These are phyloP conservation scores for Osmoderma eremita DNA, from an alignment of 2,888 invertebrate species.

Conservation along the genomic window DNA sequence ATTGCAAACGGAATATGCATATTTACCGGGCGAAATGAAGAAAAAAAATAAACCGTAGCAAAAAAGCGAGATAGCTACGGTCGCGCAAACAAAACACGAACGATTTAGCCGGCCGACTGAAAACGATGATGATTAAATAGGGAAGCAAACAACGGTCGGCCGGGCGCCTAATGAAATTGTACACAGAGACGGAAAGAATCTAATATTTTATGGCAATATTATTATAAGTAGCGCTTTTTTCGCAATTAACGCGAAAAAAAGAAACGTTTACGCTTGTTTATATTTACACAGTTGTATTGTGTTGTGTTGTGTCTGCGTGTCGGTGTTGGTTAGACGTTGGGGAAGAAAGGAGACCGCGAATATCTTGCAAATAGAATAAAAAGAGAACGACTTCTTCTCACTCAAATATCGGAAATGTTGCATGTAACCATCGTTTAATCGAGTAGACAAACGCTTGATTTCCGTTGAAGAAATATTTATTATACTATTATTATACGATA, in stretches of 20 bases:
- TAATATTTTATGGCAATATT: conserved; percentile 30
- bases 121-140: conserved; percentile 25
- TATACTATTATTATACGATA: too few species aligned
- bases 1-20: conserved; percentile 19
- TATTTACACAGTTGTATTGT: background rate
- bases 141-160: conserved; percentile 12
- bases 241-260: conserved; percentile 28
- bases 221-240: conserved; percentile 30
- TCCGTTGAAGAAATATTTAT: too few species aligned
- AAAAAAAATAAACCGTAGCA: background rate
- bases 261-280: background rate
- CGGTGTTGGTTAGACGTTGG: too few species aligned
- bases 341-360: too few species aligned
- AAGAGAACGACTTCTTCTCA: too few species aligned
- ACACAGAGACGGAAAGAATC: conserved; percentile 28
- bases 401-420: too few species aligned
- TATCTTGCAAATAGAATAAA: too few species aligned
- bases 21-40: conserved; percentile 6
- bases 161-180: conserved; percentile 22
- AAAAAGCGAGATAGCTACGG: background rate
- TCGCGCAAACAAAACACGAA: conserved; percentile 21
- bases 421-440: too few species aligned
- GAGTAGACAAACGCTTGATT: too few species aligned
- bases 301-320: too few species aligned
- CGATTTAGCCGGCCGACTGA: conserved; percentile 25